These are phyloP conservation scores for Caradrina clavipalpis DNA, from an alignment of 2,888 invertebrate genomes.

Conservation along the genomic window DNA sequence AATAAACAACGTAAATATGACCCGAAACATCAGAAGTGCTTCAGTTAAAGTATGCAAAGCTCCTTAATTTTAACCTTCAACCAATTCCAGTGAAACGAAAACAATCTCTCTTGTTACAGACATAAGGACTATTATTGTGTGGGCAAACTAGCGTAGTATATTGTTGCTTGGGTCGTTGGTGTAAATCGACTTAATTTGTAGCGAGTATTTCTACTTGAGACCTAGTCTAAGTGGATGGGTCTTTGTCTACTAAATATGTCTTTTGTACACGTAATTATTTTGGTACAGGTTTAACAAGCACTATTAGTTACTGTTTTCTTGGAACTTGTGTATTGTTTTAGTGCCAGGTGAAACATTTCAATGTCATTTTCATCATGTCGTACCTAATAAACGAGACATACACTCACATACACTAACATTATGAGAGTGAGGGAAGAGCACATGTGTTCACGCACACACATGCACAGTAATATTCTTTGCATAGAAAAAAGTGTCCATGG, in stretches of 20 bases:
- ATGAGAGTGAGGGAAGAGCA: no score
- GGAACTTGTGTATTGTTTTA: constrained; percentile 4
- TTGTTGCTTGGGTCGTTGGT: constrained; percentile 40
- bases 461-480: no score
- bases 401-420: no score
- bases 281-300: constrained; percentile 17
- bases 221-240: constrained; percentile 36
- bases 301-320: neutral
- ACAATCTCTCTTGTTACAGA: neutral
- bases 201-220: constrained; percentile 53
- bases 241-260: constrained; percentile 37
- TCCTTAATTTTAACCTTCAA: constrained; percentile 35
- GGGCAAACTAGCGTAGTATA: constrained; percentile 20
- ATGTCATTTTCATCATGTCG: neutral
- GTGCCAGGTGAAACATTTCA: neutral
- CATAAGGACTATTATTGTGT: constrained; percentile 18
- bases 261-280: constrained; percentile 35
- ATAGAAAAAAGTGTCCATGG: no score
- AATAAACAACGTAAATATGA: constrained; percentile 42
- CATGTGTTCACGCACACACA: no score
- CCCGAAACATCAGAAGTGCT: constrained; percentile 36
- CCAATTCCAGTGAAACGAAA: constrained; percentile 13
- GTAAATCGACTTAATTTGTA: constrained; percentile 60
- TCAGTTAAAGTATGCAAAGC: constrained; percentile 52
- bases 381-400: no score